Percentiles rank a stretch among this genome's conserved stretches.
phyloP scores from a whole-genome alignment of 1,140 invertebrate species.

The Eriocheir sinensis region DNA sequence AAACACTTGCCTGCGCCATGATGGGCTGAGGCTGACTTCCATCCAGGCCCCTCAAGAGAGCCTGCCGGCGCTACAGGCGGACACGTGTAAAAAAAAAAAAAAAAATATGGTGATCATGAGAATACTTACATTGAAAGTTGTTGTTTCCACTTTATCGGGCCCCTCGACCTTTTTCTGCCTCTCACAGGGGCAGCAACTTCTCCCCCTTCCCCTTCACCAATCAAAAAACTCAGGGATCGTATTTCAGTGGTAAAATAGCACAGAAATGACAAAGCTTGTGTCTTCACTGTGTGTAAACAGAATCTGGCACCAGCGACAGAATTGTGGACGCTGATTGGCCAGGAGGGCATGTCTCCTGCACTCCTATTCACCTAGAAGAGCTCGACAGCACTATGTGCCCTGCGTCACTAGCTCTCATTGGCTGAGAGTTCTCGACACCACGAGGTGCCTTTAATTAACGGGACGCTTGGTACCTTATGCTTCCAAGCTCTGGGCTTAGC shows the following conservation, averaged over 20 bases:
- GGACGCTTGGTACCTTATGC: conserved; percentile 26
- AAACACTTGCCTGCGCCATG: no score
- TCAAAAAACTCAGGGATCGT: not conserved
- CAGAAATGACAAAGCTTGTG: no score
- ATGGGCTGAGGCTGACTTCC: no score
- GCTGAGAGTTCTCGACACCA: not conserved
- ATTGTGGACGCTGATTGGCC: conserved; percentile 32
- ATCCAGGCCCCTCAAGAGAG: no score
- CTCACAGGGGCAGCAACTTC: not conserved
- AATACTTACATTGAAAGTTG: not conserved
- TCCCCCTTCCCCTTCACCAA: not conserved
- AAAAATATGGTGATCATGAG: not conserved
- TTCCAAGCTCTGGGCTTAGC: not conserved
- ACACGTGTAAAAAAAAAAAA: no score
- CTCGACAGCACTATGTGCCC: not conserved
- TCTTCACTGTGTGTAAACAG: no score
- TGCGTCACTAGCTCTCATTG: conserved; percentile 8
- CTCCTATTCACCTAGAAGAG: not conserved
- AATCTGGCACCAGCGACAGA: not conserved
- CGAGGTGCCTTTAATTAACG: not conserved
- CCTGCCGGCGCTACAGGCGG: no score
- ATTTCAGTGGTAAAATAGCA: not conserved
- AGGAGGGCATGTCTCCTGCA: not conserved
- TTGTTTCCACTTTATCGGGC: not conserved
- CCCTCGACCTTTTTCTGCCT: not conserved